Evolutionary conservation across 92 coral and sea anemone species (phyloP).

Genomic region (Parazoanthus swiftii): DNA sequence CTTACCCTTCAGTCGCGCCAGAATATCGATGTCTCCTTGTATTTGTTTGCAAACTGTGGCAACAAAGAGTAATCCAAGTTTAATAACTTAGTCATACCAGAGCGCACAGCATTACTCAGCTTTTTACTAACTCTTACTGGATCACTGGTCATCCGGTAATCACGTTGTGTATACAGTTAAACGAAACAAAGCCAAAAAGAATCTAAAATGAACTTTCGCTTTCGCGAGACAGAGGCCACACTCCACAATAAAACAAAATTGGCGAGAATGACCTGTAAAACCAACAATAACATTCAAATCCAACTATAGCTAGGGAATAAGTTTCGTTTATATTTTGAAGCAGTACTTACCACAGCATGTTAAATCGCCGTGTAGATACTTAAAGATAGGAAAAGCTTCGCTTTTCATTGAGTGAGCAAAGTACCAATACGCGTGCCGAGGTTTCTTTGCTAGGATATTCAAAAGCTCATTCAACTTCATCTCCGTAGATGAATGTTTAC

Average conservation of each 20-base stretch:
- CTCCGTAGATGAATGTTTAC: neutral
- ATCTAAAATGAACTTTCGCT: too few relatives aligned
- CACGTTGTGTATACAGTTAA: too few relatives aligned
- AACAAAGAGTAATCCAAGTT: neutral
- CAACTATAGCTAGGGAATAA: too few relatives aligned
- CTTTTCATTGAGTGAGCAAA: conserved; percentile 15
- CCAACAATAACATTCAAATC: too few relatives aligned
- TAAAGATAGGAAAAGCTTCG: conserved; percentile 15
- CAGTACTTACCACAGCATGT: conserved; percentile 21
- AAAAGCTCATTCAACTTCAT: conserved; percentile 12
- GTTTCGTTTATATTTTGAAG: too few relatives aligned
- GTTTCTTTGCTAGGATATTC: conserved; percentile 25
- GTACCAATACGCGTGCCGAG: conserved; percentile 29
- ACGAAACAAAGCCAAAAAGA: too few relatives aligned
- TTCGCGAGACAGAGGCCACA: too few relatives aligned
- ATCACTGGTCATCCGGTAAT: neutral
- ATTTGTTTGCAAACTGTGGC: conserved; percentile 19
- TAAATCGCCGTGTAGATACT: conserved; percentile 17
- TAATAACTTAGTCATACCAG: neutral
- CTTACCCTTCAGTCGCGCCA: neutral
- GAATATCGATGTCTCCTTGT: conserved; percentile 15
- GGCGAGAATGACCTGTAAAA: too few relatives aligned
- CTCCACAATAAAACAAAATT: too few relatives aligned
- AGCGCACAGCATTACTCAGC: neutral
- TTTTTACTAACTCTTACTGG: neutral